Conservation (phyloP, 2,888 invertebrate species). For the Phoenoteleia sp. region DNA sequence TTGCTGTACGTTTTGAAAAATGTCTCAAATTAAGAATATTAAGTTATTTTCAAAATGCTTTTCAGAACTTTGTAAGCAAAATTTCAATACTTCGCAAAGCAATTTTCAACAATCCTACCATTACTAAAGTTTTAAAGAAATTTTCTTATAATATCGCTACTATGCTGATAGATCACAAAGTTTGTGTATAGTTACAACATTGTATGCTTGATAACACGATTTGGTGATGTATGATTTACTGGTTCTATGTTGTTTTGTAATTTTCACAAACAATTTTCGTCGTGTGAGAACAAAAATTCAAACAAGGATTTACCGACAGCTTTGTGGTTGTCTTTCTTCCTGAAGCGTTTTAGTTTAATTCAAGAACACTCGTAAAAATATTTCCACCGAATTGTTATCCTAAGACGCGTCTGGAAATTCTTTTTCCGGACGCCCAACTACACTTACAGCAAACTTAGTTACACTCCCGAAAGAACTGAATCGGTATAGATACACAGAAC, state of each 20-base stretch:
- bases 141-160: too few species aligned
- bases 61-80: too few species aligned
- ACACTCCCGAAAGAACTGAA: constrained; percentile 68
- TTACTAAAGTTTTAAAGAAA: too few species aligned
- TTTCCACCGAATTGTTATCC: constrained; percentile 68
- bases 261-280: constrained; percentile 49
- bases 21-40: too few species aligned
- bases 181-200: too few species aligned
- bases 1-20: too few species aligned
- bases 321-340: constrained; percentile 70
- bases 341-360: constrained; percentile 70
- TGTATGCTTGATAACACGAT: too few species aligned
- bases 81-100: too few species aligned
- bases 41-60: too few species aligned
- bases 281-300: constrained; percentile 53
- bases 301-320: constrained; percentile 72
- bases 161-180: too few species aligned
- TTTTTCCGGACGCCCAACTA: constrained; percentile 62
- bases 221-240: constrained; percentile 31
- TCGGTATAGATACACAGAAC: constrained; percentile 62
- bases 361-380: constrained; percentile 69
- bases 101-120: too few species aligned
- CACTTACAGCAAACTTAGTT: constrained; percentile 69
- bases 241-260: constrained; percentile 49
- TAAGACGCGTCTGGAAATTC: constrained; percentile 65